Evolutionary conservation across 2,888 invertebrate species (phyloP), one percentile per base, ranked within the genome.

Genomic region (Oegoconia quadripuncta): DNA sequence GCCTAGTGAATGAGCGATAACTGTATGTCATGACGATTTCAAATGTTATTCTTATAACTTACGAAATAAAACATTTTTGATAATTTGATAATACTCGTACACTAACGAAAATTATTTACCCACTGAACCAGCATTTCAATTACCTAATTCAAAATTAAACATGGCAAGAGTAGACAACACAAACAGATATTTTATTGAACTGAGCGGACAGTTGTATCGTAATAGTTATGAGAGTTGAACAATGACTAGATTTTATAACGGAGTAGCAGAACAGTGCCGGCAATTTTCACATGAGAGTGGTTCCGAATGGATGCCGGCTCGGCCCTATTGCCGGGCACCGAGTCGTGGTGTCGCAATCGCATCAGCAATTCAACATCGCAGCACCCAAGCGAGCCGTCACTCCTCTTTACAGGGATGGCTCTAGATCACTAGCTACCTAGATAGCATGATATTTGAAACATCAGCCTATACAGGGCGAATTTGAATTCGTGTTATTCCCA

Each of bases 311-410:
- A 54, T 60, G 59, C 51, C 64, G 56, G 61, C 61, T 64, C 69
- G 73, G 53, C 60, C 66, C 73, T 75, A 91, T 91, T 90, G 88
- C 80, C 79, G 80, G 59, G 86, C 90, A 89, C 74, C 89, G 90
- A 91, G 88, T 88, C 91, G 91, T 89, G 87, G 83, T 65, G 86
- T 74, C 64, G 87, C 92, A 92, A 92, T 92, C 92, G 88, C 90
- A 91, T 92, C 91, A 91, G 80, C 37, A 43, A 39, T 48, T 44
- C 48, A 46, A 42, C 52, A 52, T 48, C 64, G 15, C 13, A 57
- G 59, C 66, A 63, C 62, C 59, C 50, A 44, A 66, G 64, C 61
- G 65, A 54, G 59, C 63, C 55, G 59, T 52, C 50, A 52, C 43
- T 46, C 55, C 52, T 42, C 52, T 46, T 46, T 33, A 29, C 34